phyloP scores from a whole-genome alignment of 2,797 vertebrate genomes.

The Myotis daubentonii region DNA sequence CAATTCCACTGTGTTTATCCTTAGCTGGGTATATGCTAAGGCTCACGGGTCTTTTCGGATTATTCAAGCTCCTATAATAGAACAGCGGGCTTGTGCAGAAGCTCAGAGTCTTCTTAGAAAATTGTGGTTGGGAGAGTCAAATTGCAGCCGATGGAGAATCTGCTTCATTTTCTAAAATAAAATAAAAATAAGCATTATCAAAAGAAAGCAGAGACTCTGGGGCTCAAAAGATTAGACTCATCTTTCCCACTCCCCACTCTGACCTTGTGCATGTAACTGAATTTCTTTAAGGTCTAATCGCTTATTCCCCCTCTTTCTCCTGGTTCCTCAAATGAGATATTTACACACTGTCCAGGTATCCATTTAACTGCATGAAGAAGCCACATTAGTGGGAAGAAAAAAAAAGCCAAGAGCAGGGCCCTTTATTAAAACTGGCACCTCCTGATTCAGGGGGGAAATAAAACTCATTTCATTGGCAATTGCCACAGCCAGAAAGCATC shows the following conservation, averaged over 20 bases:
- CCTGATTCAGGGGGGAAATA: not conserved
- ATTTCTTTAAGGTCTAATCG: not conserved
- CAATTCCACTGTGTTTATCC: not conserved
- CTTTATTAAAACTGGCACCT: not conserved
- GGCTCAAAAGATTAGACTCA: not conserved
- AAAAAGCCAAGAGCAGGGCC: not conserved
- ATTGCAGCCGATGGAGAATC: not conserved
- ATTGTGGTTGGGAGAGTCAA: not conserved
- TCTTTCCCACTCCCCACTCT: not conserved
- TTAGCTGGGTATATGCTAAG: not conserved
- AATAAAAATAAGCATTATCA: not conserved
- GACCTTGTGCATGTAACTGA: not conserved
- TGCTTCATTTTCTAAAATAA: conserved; percentile 51
- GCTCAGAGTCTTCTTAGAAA: not conserved
- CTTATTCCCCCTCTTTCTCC: not conserved
- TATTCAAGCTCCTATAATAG: not conserved
- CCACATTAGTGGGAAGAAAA: not conserved
- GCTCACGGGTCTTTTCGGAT: not conserved
- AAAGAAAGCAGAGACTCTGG: not conserved
- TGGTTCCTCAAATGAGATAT: not conserved
- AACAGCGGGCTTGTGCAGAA: not conserved
- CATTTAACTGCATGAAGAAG: not conserved
- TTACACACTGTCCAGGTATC: not conserved
- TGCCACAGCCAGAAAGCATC: not conserved
- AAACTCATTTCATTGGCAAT: not conserved